Evolutionary conservation across 2,113 vertebrate genomes (phyloP).

Genomic region (Thalassarche chlororhynchos): DNA sequence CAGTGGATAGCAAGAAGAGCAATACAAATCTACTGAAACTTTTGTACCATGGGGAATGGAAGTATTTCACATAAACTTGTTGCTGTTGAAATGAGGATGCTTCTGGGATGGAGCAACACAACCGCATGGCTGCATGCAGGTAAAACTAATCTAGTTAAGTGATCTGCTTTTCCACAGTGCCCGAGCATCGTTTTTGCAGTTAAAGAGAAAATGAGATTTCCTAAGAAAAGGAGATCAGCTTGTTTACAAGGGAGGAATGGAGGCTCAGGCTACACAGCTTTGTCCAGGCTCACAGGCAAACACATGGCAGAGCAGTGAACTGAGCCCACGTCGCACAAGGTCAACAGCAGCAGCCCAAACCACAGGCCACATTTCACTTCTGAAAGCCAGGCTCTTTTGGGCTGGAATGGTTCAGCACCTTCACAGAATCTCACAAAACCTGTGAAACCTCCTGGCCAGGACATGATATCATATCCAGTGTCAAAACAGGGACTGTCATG

Average conservation of each 20-base stretch:
- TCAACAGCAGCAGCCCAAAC: background rate
- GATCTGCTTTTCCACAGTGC: background rate
- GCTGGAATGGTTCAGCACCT: background rate
- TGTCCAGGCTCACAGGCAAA: background rate
- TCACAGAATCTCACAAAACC: background rate
- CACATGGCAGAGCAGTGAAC: background rate
- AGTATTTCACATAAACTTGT: background rate
- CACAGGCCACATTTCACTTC: background rate
- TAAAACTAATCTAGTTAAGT: background rate
- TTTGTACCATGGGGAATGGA: background rate
- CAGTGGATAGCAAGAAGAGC: background rate
- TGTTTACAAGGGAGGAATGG: background rate
- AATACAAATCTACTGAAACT: background rate
- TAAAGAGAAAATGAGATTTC: background rate
- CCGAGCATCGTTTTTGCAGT: background rate
- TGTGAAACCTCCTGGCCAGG: background rate
- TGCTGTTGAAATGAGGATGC: background rate
- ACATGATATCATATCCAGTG: background rate
- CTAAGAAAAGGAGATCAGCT: background rate
- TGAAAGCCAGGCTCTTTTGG: background rate
- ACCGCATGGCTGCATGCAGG: background rate
- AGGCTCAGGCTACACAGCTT: background rate
- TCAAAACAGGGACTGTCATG: background rate
- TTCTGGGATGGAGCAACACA: background rate
- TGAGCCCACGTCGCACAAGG: rapidly evolving